Percentiles rank a stretch among this genome's conserved stretches.
Conservation (phyloP, 1,140 invertebrate species). For the Pseudachorutes palmiensis region DNA sequence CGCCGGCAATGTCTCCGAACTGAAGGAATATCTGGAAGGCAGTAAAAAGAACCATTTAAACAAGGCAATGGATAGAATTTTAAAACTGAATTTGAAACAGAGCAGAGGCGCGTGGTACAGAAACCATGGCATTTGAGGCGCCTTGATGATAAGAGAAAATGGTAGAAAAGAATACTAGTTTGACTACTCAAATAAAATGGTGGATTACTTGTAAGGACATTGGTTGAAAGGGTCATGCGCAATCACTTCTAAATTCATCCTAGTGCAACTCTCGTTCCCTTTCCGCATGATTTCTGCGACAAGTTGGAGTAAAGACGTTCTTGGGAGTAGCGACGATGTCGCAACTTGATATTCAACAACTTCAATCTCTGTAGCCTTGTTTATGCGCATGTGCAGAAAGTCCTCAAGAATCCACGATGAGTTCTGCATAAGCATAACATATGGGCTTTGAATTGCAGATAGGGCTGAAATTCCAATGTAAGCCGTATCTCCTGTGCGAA, state of each 20-base stretch:
- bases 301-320: slow-evolving; percentile 19
- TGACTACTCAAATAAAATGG: background rate
- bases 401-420: slow-evolving; percentile 36
- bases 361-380: slow-evolving; percentile 4
- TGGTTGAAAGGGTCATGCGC: slow-evolving; percentile 36
- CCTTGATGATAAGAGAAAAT: too few species aligned
- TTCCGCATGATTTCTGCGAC: slow-evolving; percentile 8
- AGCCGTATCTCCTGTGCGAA: slow-evolving; percentile 20
- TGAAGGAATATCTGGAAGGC: slow-evolving; percentile 25
- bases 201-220: slow-evolving; percentile 11
- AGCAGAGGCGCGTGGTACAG: too few species aligned
- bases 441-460: background rate
- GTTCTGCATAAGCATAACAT: slow-evolving; percentile 28
- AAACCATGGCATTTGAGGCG: too few species aligned
- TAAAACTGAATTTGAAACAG: too few species aligned
- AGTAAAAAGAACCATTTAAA: too few species aligned
- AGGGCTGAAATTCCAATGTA: slow-evolving; percentile 11
- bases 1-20: slow-evolving; percentile 21
- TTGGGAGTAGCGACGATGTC: slow-evolving; percentile 31
- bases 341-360: slow-evolving; percentile 30
- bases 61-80: too few species aligned
- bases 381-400: slow-evolving; percentile 17
- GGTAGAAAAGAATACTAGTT: background rate
- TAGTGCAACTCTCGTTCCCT: slow-evolving; percentile 15
- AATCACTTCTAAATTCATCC: slow-evolving; percentile 22